Evolutionary conservation across 2,888 invertebrate genomes (phyloP), one percentile per base, ranked within the genome.

Genomic region (Bellardia bayeri): DNA sequence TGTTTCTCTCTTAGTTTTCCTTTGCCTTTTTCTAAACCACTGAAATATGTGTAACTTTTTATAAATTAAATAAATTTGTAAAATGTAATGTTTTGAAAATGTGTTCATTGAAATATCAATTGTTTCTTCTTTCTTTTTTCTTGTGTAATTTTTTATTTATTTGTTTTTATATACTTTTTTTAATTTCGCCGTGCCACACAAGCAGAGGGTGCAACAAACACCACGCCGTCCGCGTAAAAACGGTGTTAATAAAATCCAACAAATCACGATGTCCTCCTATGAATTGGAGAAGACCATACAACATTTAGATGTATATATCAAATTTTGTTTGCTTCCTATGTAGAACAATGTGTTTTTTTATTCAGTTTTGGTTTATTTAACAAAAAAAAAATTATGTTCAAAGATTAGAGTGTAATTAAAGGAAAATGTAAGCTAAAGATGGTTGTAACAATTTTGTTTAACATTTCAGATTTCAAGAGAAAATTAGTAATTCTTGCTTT

Each of bases 281-380:
- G 92, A 92, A 90, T 90, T 92, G 90, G 92, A 92, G 90, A 92
- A 92, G 89, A 91, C 92, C 88, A 90, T 92, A 88, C 92, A 92
- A 89, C 91, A 92, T 89, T 90, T 92, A 89, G 92, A 92, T 90
- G 92, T 92, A 91, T 90, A 88, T 90, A 90, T 89, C 84, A 87
- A 74, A 56, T 64, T 71, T 71, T 56, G 9, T 75, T 61, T 69
- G n/a, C 8, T 61, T 61, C 56, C 66, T 45, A 37, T 49, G 3
- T 45, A 45, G 45, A 45, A 45, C 45, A 45, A 45, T 74, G 11
- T 23, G 42, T 16, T 16, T 64, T 11, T 51, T 3, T 14, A 64
- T 76, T 76, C 23, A 40, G 37, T 23, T 66, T 66, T 61, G 16
- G 63, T 33, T 14, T 75, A 11, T 45, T 11, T 45, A 45, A 2